Percentiles rank a stretch among this genome's conserved stretches.
phyloP scores from a whole-genome alignment of 1,140 invertebrate species.

The Prorops nasuta region DNA sequence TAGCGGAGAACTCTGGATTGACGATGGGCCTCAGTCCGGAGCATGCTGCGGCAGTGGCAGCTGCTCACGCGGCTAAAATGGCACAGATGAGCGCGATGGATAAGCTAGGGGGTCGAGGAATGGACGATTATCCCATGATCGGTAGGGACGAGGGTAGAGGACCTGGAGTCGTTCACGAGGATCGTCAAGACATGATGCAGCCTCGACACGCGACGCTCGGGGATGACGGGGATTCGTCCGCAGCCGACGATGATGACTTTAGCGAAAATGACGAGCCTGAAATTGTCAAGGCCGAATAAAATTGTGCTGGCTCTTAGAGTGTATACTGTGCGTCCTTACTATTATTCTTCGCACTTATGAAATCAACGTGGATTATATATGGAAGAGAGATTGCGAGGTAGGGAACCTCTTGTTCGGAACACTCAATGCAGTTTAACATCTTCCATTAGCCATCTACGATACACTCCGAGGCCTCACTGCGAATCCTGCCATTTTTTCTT shows the following conservation, averaged over 20 bases:
- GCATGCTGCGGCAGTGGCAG: slow-evolving; percentile 52
- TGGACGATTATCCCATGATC: slow-evolving; percentile 49
- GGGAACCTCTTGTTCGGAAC: no score
- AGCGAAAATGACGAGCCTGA: slow-evolving; percentile 50
- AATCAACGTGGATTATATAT: no score
- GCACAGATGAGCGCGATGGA: slow-evolving; percentile 70
- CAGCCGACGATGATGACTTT: slow-evolving; percentile 47
- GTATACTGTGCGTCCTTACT: no score
- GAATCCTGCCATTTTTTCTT: no score
- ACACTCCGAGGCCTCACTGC: no score
- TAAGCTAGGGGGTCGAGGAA: slow-evolving; percentile 33
- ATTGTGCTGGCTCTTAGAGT: neutral
- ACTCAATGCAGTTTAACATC: no score
- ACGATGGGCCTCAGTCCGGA: slow-evolving; percentile 57
- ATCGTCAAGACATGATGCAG: slow-evolving; percentile 30
- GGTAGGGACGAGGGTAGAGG: slow-evolving; percentile 44
- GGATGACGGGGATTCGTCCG: slow-evolving; percentile 38
- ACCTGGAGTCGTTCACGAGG: slow-evolving; percentile 38
- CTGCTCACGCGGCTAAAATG: slow-evolving; percentile 67
- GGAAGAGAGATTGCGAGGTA: no score
- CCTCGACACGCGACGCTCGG: slow-evolving; percentile 24
- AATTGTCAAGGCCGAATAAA: slow-evolving; percentile 42
- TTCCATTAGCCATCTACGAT: no score
- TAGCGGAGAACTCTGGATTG: slow-evolving; percentile 74
- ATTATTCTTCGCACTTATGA: no score